Percentiles rank a stretch among this genome's conserved stretches.
phyloP scores from a whole-genome alignment of 2,888 invertebrate genomes.

The Boloria euphrosyne region DNA sequence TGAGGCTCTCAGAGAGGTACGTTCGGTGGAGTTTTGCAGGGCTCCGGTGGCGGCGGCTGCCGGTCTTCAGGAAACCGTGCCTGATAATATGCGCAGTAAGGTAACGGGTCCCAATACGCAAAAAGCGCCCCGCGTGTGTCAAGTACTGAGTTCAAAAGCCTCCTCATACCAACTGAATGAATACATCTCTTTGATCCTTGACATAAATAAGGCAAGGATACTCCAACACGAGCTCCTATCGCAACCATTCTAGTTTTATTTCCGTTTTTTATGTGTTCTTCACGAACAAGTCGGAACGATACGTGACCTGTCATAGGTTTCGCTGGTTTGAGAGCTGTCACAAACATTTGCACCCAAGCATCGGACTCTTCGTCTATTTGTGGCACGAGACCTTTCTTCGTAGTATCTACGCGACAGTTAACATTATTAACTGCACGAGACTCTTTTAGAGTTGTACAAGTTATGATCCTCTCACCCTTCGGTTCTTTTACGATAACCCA shows the following conservation, averaged over 20 bases:
- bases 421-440: constrained; percentile 91
- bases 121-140: constrained; percentile 92
- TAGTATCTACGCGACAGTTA: constrained; percentile 87
- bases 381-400: constrained; percentile 86
- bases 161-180: constrained; percentile 83
- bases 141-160: constrained; percentile 85
- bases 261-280: constrained; percentile 76
- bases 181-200: constrained; percentile 85
- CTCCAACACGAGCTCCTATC: constrained; percentile 88
- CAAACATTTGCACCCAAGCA: constrained; percentile 88
- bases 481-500: constrained; percentile 91
- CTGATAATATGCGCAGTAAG: constrained; percentile 93
- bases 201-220: constrained; percentile 91
- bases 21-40: constrained; percentile 80
- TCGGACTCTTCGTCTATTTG: constrained; percentile 86
- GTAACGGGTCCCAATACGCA: constrained; percentile 92
- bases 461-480: constrained; percentile 88
- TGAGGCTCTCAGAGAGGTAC: constrained; percentile 67
- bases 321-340: constrained; percentile 84
- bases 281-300: constrained; percentile 88
- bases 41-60: constrained; percentile 77
- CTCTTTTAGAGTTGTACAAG: constrained; percentile 91
- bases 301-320: constrained; percentile 89
- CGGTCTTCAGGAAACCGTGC: constrained; percentile 85
- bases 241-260: constrained; percentile 64